These are phyloP conservation scores for Arvicanthis niloticus DNA, from an alignment of 2,113 vertebrate genomes.

Conservation along the genomic window DNA sequence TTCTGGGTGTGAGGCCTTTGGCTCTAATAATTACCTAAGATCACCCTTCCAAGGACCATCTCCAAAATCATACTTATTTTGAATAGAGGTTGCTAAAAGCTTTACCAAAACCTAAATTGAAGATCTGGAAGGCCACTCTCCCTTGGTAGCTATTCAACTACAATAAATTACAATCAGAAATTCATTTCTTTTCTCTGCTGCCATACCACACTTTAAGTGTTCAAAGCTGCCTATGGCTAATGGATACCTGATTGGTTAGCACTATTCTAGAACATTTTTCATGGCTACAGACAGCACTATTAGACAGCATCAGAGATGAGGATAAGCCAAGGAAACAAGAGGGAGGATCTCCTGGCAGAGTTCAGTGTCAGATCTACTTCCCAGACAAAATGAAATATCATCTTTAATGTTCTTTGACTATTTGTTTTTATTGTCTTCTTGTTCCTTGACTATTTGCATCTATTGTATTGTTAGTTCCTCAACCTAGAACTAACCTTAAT, in stretches of 20 bases:
- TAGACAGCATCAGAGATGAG: not conserved
- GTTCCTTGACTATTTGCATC: too few species aligned
- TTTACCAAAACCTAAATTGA: not conserved
- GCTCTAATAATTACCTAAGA: not conserved
- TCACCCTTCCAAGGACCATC: not conserved
- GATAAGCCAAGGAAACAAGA: not conserved
- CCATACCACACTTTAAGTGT: not conserved
- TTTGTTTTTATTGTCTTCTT: too few species aligned
- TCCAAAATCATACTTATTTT: not conserved
- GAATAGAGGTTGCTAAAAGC: not conserved
- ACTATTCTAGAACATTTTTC: not conserved
- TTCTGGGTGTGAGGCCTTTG: not conserved
- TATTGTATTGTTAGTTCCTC: too few species aligned
- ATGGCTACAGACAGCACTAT: accelerated
- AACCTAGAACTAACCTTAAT: too few species aligned
- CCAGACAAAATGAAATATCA: not conserved
- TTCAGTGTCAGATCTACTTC: not conserved
- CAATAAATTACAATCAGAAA: not conserved
- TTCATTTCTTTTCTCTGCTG: not conserved
- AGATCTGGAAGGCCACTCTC: not conserved
- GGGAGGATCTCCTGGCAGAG: not conserved
- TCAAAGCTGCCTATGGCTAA: not conserved
- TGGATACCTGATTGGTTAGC: not conserved
- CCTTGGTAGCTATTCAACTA: not conserved
- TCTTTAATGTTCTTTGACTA: not conserved